phyloP scores from a whole-genome alignment of 2,113 vertebrate genomes.

The Leptobrachium leishanense region DNA sequence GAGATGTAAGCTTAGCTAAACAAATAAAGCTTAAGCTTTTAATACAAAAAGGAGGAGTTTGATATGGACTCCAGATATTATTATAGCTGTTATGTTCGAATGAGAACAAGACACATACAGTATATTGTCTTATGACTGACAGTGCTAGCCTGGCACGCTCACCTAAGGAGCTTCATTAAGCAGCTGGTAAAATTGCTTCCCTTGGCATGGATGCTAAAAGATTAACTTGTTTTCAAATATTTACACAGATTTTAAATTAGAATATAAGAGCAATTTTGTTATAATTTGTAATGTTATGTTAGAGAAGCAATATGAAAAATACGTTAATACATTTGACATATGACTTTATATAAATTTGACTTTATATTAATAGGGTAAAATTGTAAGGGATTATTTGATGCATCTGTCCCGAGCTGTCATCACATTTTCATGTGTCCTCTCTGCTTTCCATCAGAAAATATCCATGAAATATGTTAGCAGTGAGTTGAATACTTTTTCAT shows the following conservation, averaged over 20 bases:
- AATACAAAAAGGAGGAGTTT: constrained; percentile 34
- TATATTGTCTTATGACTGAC: constrained; percentile 43
- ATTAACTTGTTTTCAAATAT: constrained; percentile 46
- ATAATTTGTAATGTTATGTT: neutral
- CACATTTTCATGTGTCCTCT: too few species aligned
- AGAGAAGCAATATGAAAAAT: constrained; percentile 17
- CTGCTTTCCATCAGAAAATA: too few species aligned
- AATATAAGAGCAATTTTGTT: constrained; percentile 1
- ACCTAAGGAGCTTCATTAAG: constrained; percentile 44
- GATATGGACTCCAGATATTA: constrained; percentile 32
- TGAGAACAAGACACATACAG: constrained; percentile 28
- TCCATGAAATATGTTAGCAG: too few species aligned
- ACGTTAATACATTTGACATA: too few species aligned
- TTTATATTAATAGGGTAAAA: too few species aligned
- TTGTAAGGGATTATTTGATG: too few species aligned
- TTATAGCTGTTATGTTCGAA: constrained; percentile 32
- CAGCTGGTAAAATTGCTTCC: constrained; percentile 47
- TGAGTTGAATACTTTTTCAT: too few species aligned
- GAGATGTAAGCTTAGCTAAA: constrained; percentile 34
- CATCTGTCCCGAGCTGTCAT: too few species aligned
- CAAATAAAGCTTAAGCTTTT: constrained; percentile 29
- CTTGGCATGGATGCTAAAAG: constrained; percentile 43
- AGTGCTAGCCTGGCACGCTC: constrained; percentile 32
- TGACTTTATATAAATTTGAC: too few species aligned
- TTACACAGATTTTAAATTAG: constrained; percentile 39